These are phyloP conservation scores for Cyclura pinguis DNA, from an alignment of 2,797 vertebrate species.

Conservation along the genomic window DNA sequence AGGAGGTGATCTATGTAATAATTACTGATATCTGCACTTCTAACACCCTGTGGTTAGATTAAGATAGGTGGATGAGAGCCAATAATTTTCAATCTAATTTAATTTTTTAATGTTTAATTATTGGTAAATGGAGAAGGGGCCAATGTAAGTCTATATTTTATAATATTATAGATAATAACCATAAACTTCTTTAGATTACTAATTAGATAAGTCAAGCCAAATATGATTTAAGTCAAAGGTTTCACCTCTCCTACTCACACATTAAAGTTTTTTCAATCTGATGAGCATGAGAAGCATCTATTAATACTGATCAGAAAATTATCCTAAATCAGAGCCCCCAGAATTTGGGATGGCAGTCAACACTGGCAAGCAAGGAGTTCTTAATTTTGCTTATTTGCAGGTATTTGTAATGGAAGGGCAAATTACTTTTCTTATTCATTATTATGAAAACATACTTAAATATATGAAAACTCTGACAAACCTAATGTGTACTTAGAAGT, in stretches of 20 bases:
- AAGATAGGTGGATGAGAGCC: background rate
- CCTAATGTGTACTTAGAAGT: too few relatives aligned
- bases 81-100: too few relatives aligned
- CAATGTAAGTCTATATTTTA: background rate
- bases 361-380: too few relatives aligned
- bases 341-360: too few relatives aligned
- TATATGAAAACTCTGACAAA: too few relatives aligned
- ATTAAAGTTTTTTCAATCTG: background rate
- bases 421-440: too few relatives aligned
- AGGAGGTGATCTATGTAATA: background rate
- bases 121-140: background rate
- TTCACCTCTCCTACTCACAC: background rate
- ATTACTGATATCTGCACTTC: background rate
- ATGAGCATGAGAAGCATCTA: background rate
- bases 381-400: too few relatives aligned
- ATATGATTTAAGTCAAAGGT: background rate
- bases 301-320: background rate
- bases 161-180: conserved; percentile 10
- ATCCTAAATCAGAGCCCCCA: background rate
- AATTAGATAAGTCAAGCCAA: conserved; percentile 1
- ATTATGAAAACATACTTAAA: too few relatives aligned
- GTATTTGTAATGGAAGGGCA: too few relatives aligned
- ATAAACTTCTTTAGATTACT: background rate
- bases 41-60: conserved; percentile 5
- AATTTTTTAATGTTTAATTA: background rate